Base-by-base conservation (phyloP, 1,140 invertebrate genomes). In the Ceratosolen fusciceps region DNA sequence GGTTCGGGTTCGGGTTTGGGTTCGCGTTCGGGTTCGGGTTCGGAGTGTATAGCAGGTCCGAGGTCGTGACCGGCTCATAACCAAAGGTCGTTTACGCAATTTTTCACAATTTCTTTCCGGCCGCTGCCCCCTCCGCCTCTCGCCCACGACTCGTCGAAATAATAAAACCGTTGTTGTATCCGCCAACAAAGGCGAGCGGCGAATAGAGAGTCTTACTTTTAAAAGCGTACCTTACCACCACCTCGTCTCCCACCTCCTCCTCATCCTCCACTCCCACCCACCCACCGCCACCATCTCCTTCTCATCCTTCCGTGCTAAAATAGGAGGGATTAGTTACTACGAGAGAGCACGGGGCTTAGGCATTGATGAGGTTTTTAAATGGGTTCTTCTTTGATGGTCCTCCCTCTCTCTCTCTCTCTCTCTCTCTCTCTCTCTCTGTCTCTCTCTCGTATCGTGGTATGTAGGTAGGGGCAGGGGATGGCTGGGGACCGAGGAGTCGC, bases 291-390 rank as follows among this genome's bases (percentile, higher is more conserved):
- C 43, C 16, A 7, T 47, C 43, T 7, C 49, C 49, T 21, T 16
- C 49, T 52, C 49, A 19, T 65, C 60, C 39, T 80, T 81, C 83
- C 86, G 86, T 87, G 88, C 89, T 88, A 90, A 90, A 90, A 90
- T 90, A 90, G 89, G 84, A 90, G 89, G 89, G 90, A 90, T 90
- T 90, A 90, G 89, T 90, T 90, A 85, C 83, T 89, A 89, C 88
- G 85, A 86, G 21, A 58, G 87, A 88, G 88, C 87, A 86, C 82
- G 87, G 86, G 88, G 89, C 89, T 90, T 90, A 90, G 87, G 88
- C 90, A 90, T 90, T 90, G 90, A 90, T 90, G 90, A 90, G 90
- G 90, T 90, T 90, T 90, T 90, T 90, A 90, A 90, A 90, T 90
- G 89, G 90, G 90, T 90, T 90, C 89, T 88, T 49, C 89, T 90